Conservation (phyloP, 2,797 vertebrate genomes). For the Glossophaga mutica region DNA sequence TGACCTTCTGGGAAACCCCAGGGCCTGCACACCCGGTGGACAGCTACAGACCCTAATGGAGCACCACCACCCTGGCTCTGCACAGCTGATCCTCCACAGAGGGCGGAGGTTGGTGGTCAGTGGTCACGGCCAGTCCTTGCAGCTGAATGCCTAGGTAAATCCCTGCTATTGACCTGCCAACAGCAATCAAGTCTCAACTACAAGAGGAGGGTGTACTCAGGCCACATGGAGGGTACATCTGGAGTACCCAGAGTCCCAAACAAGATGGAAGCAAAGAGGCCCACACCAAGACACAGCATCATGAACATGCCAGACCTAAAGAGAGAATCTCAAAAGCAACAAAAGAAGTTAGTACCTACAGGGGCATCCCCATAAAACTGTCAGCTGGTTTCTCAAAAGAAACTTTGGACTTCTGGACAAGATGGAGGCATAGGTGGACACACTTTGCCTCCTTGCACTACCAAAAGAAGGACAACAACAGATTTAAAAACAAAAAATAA, state of each 20-base stretch:
- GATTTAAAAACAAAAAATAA: too few species aligned
- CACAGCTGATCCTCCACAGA: too few species aligned
- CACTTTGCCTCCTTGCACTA: too few species aligned
- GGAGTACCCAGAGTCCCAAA: neutral
- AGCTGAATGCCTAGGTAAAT: neutral
- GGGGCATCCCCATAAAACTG: neutral
- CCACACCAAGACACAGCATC: neutral
- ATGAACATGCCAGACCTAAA: neutral
- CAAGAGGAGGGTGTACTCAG: neutral
- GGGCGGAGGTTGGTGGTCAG: neutral
- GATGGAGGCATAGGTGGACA: too few species aligned
- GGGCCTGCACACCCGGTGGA: neutral
- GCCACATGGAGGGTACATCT: neutral
- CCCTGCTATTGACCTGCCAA: neutral
- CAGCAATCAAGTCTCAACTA: neutral
- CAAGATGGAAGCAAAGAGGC: neutral
- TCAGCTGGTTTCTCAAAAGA: neutral
- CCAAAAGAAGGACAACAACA: too few species aligned
- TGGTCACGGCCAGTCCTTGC: neutral
- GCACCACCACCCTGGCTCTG: too few species aligned
- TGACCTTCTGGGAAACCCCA: too few species aligned
- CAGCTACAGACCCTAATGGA: too few species aligned
- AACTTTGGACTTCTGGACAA: too few species aligned
- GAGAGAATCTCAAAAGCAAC: neutral
- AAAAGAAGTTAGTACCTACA: neutral